Conservation (phyloP, 2,888 invertebrate genomes). For the Leptopilina myrica region DNA sequence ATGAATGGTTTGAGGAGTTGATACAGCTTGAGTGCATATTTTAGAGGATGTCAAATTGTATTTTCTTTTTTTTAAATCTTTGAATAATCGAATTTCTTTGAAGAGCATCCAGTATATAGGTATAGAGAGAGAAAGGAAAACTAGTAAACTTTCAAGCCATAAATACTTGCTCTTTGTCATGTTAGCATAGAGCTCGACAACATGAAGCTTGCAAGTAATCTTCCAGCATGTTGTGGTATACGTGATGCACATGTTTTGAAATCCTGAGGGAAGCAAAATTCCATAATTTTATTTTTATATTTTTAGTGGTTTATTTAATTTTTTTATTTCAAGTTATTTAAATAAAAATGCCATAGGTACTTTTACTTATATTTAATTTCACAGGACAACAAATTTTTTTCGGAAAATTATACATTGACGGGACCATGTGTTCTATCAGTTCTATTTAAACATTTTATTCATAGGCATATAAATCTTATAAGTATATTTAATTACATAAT, state of each 20-base stretch:
- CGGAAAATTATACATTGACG: too few relatives aligned
- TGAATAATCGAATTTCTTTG: constrained; percentile 25
- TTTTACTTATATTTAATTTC: too few relatives aligned
- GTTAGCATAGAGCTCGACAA: constrained; percentile 20
- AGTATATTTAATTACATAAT: too few relatives aligned
- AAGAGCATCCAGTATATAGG: background rate
- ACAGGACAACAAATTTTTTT: too few relatives aligned
- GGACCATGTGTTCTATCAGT: too few relatives aligned
- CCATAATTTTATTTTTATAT: background rate
- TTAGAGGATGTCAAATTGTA: constrained; percentile 1
- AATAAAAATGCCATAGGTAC: too few relatives aligned
- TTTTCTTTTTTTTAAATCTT: constrained; percentile 1
- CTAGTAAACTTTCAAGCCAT: constrained; percentile 19
- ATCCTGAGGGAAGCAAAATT: background rate
- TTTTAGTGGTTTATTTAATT: background rate
- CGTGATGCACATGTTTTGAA: constrained; percentile 8
- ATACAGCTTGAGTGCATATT: constrained; percentile 1
- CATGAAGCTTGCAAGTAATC: constrained; percentile 14
- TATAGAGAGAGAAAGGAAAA: constrained; percentile 1
- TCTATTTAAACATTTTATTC: too few relatives aligned
- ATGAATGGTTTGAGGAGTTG: background rate
- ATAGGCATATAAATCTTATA: too few relatives aligned
- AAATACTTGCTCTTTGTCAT: constrained; percentile 41
- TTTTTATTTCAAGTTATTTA: background rate
- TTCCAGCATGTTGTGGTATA: background rate